Evolutionary conservation across 1,140 invertebrate species (phyloP), one percentile per base, ranked within the genome.

Genomic region (Drosophila micromelanica): DNA sequence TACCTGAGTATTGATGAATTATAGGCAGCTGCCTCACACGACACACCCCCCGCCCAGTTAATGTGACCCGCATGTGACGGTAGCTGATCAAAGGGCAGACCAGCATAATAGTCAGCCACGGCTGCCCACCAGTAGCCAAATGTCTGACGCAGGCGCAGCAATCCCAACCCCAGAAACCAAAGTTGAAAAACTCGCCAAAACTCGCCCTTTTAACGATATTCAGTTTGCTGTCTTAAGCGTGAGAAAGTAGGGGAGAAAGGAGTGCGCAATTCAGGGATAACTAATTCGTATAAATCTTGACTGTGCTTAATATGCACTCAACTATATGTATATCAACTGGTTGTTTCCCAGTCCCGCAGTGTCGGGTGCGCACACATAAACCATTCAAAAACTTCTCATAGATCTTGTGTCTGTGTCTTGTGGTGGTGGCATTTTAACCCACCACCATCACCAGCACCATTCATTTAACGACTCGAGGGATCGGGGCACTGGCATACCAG

Each of bases 231-330:
- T n/a, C 42, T 35, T 42, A 27, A 69, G 71, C 82, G 82, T 87
- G 82, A 87, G 82, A 87, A 87, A 82, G 5, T 43, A 72, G 51
- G 45, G 48, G 61, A 60, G 55, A 12, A 13, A 15, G 42, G 15
- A 32, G 48, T 51, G n/a, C 13, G 17, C 23, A 23, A 2, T 1
- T 15, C 23, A 32, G 13, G 52, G 37, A 45, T 42, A 57, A 30
- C 17, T 13, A 56, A 20, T 68, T 60, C 12, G 35, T 13, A 20
- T n/a, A 87, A 81, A 82, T 87, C 82, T 87, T 87, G 65, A 76
- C 82, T 87, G 72, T 87, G 72, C 76, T 89, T 82, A 89, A 65
- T 76, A 89, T 77, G 73, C 84, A 79, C 72, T 73, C 78, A 70
- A 80, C 80, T 76, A 57, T 48, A 56, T 0, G 12, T 15, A 62